phyloP scores from a whole-genome alignment of 35 echinoderm and acorn worm species.

The Lytechinus variegatus region DNA sequence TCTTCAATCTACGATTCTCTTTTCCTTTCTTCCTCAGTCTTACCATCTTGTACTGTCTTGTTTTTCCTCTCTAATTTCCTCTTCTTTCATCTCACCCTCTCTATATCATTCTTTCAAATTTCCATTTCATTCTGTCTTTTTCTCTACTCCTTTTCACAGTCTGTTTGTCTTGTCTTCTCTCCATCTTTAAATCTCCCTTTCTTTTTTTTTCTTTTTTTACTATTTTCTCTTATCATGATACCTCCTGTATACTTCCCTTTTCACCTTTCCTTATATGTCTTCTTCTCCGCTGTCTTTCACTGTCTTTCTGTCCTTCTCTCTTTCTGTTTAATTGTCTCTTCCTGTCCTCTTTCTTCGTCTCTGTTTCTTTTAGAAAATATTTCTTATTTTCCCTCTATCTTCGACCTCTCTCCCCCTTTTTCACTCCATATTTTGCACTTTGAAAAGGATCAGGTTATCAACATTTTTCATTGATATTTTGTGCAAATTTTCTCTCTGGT shows the following conservation, averaged over 20 bases:
- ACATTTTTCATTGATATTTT: neutral
- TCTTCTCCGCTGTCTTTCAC: neutral
- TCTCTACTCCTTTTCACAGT: neutral
- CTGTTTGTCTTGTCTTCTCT: neutral
- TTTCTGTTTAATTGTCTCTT: too few species aligned
- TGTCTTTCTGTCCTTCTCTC: neutral
- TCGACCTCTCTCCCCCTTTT: neutral
- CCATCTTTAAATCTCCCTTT: neutral
- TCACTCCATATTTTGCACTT: neutral
- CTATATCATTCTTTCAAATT: too few species aligned
- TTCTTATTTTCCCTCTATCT: neutral
- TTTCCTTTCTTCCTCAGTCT: neutral
- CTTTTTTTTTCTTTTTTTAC: too few species aligned
- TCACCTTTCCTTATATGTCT: neutral
- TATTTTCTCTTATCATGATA: too few species aligned
- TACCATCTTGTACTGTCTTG: neutral
- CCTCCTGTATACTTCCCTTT: too few species aligned
- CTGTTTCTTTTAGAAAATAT: neutral
- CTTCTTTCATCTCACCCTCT: too few species aligned
- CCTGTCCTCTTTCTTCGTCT: neutral
- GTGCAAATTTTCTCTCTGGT: neutral
- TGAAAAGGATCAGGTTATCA: neutral
- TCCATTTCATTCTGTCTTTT: too few species aligned
- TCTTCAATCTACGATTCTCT: neutral
- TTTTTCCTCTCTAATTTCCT: neutral